Evolutionary conservation across 2,888 invertebrate species (phyloP).

Genomic region (Platerodrilus igneus): DNA sequence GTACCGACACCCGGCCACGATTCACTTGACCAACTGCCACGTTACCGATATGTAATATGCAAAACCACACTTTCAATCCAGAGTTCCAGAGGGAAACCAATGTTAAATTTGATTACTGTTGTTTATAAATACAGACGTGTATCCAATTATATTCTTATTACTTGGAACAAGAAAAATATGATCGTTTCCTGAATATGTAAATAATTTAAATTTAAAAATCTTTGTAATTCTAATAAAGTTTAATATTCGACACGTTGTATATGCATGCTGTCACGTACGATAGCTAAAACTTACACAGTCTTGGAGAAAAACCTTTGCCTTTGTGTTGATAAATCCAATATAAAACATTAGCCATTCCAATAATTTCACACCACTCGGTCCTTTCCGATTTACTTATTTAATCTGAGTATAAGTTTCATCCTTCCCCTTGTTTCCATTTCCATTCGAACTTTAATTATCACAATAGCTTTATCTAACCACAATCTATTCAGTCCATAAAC

Average conservation of each 20-base stretch:
- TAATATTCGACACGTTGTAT: no score
- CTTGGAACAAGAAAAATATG: no score
- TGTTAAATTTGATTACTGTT: conserved; percentile 47
- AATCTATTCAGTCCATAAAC: conserved; percentile 24
- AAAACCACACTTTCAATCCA: conserved; percentile 40
- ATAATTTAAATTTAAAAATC: no score
- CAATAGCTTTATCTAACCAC: conserved; percentile 29
- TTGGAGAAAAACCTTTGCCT: conserved; percentile 29
- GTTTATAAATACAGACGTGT: no score
- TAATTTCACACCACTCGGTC: conserved; percentile 16
- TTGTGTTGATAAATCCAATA: conserved; percentile 32
- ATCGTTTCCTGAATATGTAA: no score
- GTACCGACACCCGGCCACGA: conserved; percentile 38
- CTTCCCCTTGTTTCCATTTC: conserved; percentile 17
- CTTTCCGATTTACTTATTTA: conserved; percentile 26
- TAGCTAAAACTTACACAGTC: no score
- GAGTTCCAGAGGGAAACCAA: conserved; percentile 41
- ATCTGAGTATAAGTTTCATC: conserved; percentile 30
- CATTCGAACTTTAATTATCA: conserved; percentile 29
- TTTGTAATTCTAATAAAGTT: no score
- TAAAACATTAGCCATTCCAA: conserved; percentile 19
- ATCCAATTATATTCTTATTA: no score
- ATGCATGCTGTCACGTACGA: no score
- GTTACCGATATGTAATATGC: conserved; percentile 45
- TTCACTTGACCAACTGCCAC: conserved; percentile 44